Evolutionary conservation across 2,113 vertebrate genomes (phyloP), one percentile per base, ranked within the genome.

Genomic region (Thermophis baileyi): DNA sequence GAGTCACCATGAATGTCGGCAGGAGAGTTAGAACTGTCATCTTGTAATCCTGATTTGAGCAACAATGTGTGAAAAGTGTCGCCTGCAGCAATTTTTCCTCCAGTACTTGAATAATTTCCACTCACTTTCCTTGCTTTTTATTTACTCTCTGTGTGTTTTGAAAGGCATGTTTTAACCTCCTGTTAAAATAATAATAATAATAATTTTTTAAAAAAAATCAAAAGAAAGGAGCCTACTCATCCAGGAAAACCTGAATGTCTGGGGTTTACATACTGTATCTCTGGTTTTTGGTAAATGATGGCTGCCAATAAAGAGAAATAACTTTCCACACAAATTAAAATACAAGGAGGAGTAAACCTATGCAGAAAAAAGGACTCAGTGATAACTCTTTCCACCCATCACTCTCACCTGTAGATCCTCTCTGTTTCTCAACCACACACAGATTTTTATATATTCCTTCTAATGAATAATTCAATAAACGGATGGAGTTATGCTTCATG

Each of bases 21-120:
- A 97, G 97, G 97, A 97, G 97, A 97, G 96, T 96, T 97, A 96
- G 95, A 97, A 95, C 96, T 97, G 97, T 97, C 97, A 97, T 97
- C 96, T 93, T 88, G 93, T 96, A 96, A 96, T 97, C 96, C 95
- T 96, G 95, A 96, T 95, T 97, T 96, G 95, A 97, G 95, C 96
- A 97, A 95, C 95, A 97, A 97, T 93, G 97, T 97, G 97, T 97
- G 96, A 97, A 97, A 81, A 96, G 96, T 94, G 95, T 97, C 93
- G 96, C 97, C 97, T 96, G 96, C 93, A 97, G 97, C 97, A 95
- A 91, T 96, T 97, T 94, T 88, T 93, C 96, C 94, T 95, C 96
- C 94, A 96, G 95, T 92, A 96, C 94, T 97, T 96, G 95, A 96
- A 95, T 97, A 97, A 96, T 97, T 96, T 95, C 94, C 88, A 40